A percentile compares a stretch with the other conserved stretches of the same genome.
Conservation (phyloP, 1,140 invertebrate species). For the Brachionus plicatilis region DNA sequence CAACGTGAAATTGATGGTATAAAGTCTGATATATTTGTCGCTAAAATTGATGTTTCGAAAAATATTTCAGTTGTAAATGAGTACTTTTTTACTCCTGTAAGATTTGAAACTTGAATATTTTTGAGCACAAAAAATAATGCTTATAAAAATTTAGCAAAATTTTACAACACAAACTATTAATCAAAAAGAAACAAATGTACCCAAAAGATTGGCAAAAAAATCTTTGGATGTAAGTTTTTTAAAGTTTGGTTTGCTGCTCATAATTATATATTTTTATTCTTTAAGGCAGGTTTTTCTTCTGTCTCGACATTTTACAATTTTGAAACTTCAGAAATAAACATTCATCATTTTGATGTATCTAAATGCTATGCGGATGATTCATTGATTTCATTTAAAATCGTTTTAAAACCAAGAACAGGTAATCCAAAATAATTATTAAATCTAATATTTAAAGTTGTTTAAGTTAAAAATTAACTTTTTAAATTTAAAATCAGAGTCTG, state of each 20-base stretch:
- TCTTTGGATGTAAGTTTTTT: background rate
- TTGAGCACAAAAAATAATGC: background rate
- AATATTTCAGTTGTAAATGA: background rate
- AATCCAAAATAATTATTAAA: background rate
- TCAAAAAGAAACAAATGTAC: background rate
- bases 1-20: conserved; percentile 4
- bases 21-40: background rate
- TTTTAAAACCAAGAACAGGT: background rate
- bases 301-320: conserved; percentile 34
- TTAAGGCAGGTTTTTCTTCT: background rate
- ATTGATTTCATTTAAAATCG: background rate
- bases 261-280: background rate
- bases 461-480: too few relatives aligned
- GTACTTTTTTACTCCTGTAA: background rate
- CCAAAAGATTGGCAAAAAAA: conserved; percentile 3
- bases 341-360: background rate
- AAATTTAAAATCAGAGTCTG: too few relatives aligned
- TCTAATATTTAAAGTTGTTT: background rate
- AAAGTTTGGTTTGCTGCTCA: background rate
- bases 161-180: background rate
- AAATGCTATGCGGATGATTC: background rate
- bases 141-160: background rate
- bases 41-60: background rate
- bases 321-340: background rate
- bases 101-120: background rate